Evolutionary conservation across 2,113 vertebrate species (phyloP).

Genomic region (Oncorhynchus kisutch): DNA sequence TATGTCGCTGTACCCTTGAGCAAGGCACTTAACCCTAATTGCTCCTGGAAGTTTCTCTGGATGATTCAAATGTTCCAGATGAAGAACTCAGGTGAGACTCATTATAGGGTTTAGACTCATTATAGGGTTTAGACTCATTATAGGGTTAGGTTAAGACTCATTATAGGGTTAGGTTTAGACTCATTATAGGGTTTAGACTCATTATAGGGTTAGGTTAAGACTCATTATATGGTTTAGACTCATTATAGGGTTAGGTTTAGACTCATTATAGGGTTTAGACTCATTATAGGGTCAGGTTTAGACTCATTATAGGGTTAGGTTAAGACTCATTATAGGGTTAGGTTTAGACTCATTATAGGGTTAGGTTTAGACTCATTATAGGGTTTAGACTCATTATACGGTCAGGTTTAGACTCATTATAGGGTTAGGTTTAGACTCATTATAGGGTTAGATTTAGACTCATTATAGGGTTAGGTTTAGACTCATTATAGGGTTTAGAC

Average conservation of each 20-base stretch:
- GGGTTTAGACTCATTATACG: conserved; percentile 69
- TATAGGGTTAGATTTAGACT: conserved; percentile 57
- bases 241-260: conserved; percentile 61
- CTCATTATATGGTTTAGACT: conserved; percentile 71
- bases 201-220: conserved; percentile 62
- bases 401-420: neutral
- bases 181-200: conserved; percentile 70
- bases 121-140: conserved; percentile 71
- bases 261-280: conserved; percentile 71
- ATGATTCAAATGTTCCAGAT: neutral
- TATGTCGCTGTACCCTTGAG: no score
- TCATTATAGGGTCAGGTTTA: conserved; percentile 61
- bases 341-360: conserved; percentile 70
- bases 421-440: conserved; percentile 57
- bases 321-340: conserved; percentile 68
- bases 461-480: conserved; percentile 61
- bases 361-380: conserved; percentile 30
- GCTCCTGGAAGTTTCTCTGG: no score
- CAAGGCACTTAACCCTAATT: no score
- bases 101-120: conserved; percentile 57
- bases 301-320: conserved; percentile 65
- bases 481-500: conserved; percentile 71
- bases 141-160: conserved; percentile 58
- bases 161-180: conserved; percentile 61
- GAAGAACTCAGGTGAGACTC: conserved; percentile 66